Evolutionary conservation across 1,140 invertebrate genomes (phyloP).

Genomic region (Aphidius ervi): DNA sequence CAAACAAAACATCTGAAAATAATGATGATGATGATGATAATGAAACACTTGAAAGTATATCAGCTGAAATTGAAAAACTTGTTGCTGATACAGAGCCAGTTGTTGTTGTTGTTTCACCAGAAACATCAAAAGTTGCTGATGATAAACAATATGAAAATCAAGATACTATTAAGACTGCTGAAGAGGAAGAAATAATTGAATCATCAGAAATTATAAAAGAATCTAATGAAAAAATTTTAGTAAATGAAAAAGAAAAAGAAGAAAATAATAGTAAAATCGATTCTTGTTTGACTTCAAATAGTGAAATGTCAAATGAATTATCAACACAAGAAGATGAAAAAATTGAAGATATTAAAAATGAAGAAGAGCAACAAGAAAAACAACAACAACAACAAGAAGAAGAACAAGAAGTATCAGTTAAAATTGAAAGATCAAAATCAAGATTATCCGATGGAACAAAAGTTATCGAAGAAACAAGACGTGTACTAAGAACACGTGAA

Average conservation of each 20-base stretch:
- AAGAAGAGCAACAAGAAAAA: no score
- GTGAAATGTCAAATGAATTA: no score
- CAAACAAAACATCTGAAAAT: constrained; percentile 1
- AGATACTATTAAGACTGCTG: not conserved
- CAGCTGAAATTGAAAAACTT: constrained; percentile 39
- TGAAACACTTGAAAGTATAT: constrained; percentile 44
- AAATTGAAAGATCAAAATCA: no score
- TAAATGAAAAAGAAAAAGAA: not conserved
- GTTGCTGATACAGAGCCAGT: constrained; percentile 21
- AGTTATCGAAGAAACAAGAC: no score
- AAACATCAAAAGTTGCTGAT: not conserved
- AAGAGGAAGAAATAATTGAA: not conserved
- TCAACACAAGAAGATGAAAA: no score
- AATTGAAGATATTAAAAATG: no score
- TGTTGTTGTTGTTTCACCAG: not conserved
- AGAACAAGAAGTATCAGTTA: no score
- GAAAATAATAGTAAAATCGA: not conserved
- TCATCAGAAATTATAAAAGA: constrained; percentile 2
- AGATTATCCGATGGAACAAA: no score
- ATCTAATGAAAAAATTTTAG: not conserved
- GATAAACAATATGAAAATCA: not conserved
- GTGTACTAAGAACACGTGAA: no score
- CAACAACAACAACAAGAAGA: no score
- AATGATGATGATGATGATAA: constrained; percentile 25
- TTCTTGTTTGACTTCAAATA: no score